A percentile compares a stretch with the other conserved stretches of the same genome.
phyloP scores from a whole-genome alignment of 2,797 vertebrate species.

The Rhincodon typus region DNA sequence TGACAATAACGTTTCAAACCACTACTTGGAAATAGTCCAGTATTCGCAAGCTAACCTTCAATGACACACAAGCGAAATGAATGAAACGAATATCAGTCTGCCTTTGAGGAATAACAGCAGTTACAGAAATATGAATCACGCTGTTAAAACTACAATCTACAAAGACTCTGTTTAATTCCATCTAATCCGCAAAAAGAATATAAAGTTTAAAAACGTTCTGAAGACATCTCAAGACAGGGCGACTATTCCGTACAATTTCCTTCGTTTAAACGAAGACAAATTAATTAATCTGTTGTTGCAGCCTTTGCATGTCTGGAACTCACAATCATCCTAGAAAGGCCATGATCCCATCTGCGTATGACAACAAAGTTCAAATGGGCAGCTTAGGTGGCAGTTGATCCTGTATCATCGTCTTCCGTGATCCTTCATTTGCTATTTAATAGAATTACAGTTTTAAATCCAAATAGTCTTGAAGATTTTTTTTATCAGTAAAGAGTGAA shows the following conservation, averaged over 20 bases:
- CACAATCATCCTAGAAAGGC: constrained; percentile 55
- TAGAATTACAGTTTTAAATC: constrained; percentile 69
- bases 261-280: constrained; percentile 14
- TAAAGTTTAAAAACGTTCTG: background rate
- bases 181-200: constrained; percentile 14
- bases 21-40: constrained; percentile 59
- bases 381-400: constrained; percentile 64
- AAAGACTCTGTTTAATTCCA: constrained; percentile 13
- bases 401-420: constrained; percentile 66
- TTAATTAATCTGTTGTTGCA: constrained; percentile 25
- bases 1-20: constrained; percentile 60
- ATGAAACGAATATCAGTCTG: background rate
- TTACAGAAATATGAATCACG: background rate
- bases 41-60: constrained; percentile 48
- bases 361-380: constrained; percentile 65
- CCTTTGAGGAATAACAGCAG: background rate
- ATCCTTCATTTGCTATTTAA: constrained; percentile 72
- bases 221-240: background rate
- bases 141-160: background rate
- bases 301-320: constrained; percentile 41
- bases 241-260: background rate
- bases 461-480: constrained; percentile 60
- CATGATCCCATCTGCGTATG: constrained; percentile 68
- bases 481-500: constrained; percentile 37
- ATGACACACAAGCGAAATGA: constrained; percentile 15